Percentiles rank a stretch among this genome's conserved stretches.
Conservation (phyloP, 2,888 invertebrate species). For the Sphinx pinastri region DNA sequence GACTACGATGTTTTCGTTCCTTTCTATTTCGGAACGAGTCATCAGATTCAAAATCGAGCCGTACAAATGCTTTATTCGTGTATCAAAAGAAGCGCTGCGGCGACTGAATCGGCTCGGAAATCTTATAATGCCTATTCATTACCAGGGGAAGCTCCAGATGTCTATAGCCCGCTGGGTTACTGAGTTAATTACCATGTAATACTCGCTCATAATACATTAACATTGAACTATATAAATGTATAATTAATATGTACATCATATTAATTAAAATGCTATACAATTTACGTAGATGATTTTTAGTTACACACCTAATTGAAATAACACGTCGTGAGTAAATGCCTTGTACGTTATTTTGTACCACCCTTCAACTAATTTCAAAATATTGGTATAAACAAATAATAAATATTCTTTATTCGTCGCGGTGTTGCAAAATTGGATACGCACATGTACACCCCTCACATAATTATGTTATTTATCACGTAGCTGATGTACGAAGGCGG, state of each 20-base stretch:
- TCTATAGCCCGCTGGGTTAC: background rate
- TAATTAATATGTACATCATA: too few relatives aligned
- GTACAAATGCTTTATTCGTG: conserved; percentile 22
- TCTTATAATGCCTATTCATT: conserved; percentile 18
- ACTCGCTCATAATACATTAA: too few relatives aligned
- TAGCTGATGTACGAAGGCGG: background rate
- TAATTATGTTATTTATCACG: conserved; percentile 13
- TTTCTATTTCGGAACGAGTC: conserved; percentile 40
- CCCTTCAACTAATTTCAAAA: background rate
- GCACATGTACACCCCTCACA: background rate
- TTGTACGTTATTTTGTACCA: background rate
- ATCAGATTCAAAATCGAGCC: conserved; percentile 19
- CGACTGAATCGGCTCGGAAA: conserved; percentile 1
- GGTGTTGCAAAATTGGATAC: background rate
- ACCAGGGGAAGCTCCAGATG: background rate
- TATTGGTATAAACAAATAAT: background rate
- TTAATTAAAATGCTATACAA: too few relatives aligned
- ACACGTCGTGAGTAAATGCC: too few relatives aligned
- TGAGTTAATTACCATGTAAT: conserved; percentile 11
- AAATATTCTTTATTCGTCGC: background rate
- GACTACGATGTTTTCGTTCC: conserved; percentile 60
- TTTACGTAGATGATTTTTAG: too few relatives aligned
- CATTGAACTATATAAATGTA: too few relatives aligned
- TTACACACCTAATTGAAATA: too few relatives aligned
- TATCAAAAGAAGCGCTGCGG: conserved; percentile 15